Evolutionary conservation across 1,140 invertebrate genomes (phyloP).

Genomic region (Oreohelix idahoensis): DNA sequence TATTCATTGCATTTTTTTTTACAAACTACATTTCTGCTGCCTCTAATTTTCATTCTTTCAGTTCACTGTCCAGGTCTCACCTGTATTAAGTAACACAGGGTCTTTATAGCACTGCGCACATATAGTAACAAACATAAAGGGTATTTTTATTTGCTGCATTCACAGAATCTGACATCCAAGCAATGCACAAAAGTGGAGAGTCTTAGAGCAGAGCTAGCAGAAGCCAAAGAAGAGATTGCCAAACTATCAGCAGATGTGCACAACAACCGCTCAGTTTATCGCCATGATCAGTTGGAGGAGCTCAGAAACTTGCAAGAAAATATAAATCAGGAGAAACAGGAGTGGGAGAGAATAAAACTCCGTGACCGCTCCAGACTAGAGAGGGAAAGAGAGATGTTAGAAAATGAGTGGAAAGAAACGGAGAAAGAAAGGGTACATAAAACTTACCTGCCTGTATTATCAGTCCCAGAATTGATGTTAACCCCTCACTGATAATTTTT

Average conservation of each 20-base stretch:
- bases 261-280: slow-evolving; percentile 53
- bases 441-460: too few species aligned
- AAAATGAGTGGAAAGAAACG: slow-evolving; percentile 50
- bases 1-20: too few species aligned
- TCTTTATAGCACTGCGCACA: too few species aligned
- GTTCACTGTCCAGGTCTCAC: too few species aligned
- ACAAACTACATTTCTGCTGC: too few species aligned
- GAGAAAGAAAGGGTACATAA: slow-evolving; percentile 56
- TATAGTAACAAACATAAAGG: too few species aligned
- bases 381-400: slow-evolving; percentile 51
- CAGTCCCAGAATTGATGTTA: too few species aligned
- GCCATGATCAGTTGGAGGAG: slow-evolving; percentile 65
- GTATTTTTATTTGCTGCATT: background rate
- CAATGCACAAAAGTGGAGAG: slow-evolving; percentile 64
- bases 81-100: too few species aligned
- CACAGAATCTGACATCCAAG: slow-evolving; percentile 55
- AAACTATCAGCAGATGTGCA: slow-evolving; percentile 63
- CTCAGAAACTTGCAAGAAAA: slow-evolving; percentile 63
- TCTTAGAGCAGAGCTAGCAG: slow-evolving; percentile 60
- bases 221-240: slow-evolving; percentile 64
- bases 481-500: too few species aligned
- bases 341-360: slow-evolving; percentile 56
- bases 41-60: too few species aligned
- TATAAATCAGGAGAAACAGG: slow-evolving; percentile 57
- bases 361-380: slow-evolving; percentile 49